Percentiles rank a stretch among this genome's conserved stretches.
Evolutionary conservation across 2,113 vertebrate genomes (phyloP).

Genomic region (Alligator sinensis): DNA sequence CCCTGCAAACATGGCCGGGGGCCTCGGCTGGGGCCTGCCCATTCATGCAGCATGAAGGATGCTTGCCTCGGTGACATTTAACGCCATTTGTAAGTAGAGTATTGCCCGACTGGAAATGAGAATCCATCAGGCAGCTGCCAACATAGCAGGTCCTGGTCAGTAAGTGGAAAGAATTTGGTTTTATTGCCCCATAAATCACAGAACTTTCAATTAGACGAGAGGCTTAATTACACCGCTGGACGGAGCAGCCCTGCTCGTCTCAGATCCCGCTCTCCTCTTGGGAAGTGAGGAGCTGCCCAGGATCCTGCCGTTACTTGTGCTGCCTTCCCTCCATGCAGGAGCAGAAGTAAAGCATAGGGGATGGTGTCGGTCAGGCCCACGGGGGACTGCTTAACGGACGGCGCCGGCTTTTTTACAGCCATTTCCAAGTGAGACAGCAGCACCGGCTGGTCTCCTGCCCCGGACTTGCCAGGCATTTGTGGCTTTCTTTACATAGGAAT

Average conservation of each 20-base stretch:
- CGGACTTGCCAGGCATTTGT: fast-evolving
- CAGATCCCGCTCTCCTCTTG: constrained; percentile 64
- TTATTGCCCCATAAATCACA: constrained; percentile 73
- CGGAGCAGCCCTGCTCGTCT: constrained; percentile 70
- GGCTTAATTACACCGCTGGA: constrained; percentile 70
- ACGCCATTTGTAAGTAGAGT: constrained; percentile 62
- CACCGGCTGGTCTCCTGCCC: not conserved
- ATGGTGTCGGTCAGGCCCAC: constrained; percentile 13
- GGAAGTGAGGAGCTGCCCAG: constrained; percentile 40
- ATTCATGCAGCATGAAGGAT: constrained; percentile 49
- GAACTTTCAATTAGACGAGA: constrained; percentile 71
- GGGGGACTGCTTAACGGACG: constrained; percentile 21
- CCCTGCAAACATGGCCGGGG: constrained; percentile 15
- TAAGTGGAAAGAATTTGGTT: constrained; percentile 75
- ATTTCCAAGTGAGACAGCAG: constrained; percentile 18
- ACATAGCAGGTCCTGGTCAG: constrained; percentile 70
- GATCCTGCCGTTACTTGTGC: constrained; percentile 51
- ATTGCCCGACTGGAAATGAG: constrained; percentile 75
- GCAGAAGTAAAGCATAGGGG: constrained; percentile 48
- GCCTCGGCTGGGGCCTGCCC: constrained; percentile 52
- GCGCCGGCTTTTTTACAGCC: constrained; percentile 29
- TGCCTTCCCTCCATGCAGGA: constrained; percentile 25
- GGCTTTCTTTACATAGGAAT: not conserved
- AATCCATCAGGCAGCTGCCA: constrained; percentile 67
- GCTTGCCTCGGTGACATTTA: constrained; percentile 65